Conservation (phyloP, 2,113 vertebrate genomes). For the Brienomyrus longianalis region DNA sequence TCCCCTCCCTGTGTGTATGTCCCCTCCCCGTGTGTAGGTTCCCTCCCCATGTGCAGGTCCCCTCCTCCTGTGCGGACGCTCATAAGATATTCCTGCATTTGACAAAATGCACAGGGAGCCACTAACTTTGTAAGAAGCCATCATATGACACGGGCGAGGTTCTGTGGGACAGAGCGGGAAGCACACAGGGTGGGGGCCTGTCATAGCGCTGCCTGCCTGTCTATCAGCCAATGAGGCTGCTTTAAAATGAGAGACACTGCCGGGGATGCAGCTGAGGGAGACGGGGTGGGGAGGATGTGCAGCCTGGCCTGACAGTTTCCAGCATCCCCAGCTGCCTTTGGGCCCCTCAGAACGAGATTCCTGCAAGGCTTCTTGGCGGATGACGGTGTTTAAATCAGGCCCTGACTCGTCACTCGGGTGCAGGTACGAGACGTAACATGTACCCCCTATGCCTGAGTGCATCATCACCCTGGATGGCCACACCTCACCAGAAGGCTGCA, state of each 20-base stretch:
- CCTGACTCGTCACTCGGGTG: background rate
- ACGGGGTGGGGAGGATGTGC: constrained; percentile 14
- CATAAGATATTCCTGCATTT: background rate
- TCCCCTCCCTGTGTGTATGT: background rate
- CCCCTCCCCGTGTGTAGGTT: background rate
- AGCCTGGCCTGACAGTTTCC: background rate
- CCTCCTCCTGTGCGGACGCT: background rate
- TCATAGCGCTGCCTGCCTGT: constrained; percentile 35
- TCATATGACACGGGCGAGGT: background rate
- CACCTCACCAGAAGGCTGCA: constrained; percentile 24
- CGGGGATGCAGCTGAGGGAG: background rate
- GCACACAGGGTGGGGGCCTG: background rate
- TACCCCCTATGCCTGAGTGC: background rate
- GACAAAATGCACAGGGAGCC: background rate
- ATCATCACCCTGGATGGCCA: background rate
- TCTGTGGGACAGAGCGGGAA: constrained; percentile 33
- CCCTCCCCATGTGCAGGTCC: background rate
- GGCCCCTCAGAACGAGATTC: background rate
- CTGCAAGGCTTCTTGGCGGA: background rate
- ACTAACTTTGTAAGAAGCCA: background rate
- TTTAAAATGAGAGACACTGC: constrained; percentile 43
- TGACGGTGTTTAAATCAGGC: background rate
- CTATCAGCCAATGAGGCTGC: constrained; percentile 37
- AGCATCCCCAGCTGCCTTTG: background rate
- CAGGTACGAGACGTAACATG: background rate